Percentiles rank a stretch among this genome's conserved stretches.
Conservation (phyloP, 2,113 vertebrate species). For the Chiloscyllium plagiosum region DNA sequence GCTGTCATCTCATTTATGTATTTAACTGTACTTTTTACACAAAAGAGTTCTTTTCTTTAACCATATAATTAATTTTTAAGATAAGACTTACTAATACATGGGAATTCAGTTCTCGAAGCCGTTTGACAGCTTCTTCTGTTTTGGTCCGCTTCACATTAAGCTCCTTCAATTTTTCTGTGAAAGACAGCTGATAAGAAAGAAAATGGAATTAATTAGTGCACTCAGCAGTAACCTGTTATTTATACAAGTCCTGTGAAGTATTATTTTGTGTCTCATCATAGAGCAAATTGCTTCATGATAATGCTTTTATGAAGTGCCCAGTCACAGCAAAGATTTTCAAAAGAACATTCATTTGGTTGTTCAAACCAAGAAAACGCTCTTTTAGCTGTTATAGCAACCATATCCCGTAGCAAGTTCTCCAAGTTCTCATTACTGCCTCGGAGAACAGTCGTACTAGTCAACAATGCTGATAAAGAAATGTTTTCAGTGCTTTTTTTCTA, state of each 20-base stretch:
- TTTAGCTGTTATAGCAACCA: neutral
- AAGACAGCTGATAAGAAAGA: slow-evolving; percentile 23
- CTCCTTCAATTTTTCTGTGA: slow-evolving; percentile 34
- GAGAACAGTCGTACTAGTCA: neutral
- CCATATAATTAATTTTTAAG: neutral
- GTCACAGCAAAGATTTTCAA: slow-evolving; percentile 18
- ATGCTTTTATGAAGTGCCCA: slow-evolving; percentile 21
- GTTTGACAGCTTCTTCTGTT: slow-evolving; percentile 27
- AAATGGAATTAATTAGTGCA: slow-evolving; percentile 24
- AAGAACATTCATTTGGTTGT: neutral
- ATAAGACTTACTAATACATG: slow-evolving; percentile 28
- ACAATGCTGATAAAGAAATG: neutral
- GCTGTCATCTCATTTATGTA: neutral
- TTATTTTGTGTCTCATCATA: slow-evolving; percentile 23
- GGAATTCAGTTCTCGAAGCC: slow-evolving; percentile 23
- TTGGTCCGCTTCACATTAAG: slow-evolving; percentile 30
- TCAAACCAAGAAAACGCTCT: neutral
- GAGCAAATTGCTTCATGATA: neutral
- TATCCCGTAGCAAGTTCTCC: neutral
- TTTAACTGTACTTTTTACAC: neutral
- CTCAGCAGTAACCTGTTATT: slow-evolving; percentile 30
- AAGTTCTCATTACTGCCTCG: neutral
- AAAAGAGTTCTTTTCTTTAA: neutral
- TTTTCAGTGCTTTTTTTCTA: neutral
- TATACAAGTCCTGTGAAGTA: slow-evolving; percentile 6